Percentiles rank a stretch among this genome's conserved stretches.
These are phyloP conservation scores for Thalassarche chlororhynchos DNA, from an alignment of 2,113 vertebrate species.

Conservation along the genomic window DNA sequence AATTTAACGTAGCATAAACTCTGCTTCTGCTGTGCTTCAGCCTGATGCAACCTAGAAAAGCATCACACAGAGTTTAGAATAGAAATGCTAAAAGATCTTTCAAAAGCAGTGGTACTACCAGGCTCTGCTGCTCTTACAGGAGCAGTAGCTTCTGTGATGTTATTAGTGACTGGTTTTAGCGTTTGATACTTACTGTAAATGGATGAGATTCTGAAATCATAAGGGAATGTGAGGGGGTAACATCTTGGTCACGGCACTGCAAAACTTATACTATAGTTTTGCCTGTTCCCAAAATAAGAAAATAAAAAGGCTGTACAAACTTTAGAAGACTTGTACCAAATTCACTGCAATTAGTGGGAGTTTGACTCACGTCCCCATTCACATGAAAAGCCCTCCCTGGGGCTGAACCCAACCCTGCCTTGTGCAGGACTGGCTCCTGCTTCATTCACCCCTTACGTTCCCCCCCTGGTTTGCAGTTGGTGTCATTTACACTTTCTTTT, in stretches of 20 bases:
- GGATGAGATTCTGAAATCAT: not conserved
- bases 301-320: not conserved
- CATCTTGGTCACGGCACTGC: not conserved
- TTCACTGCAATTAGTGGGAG: not conserved
- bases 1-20: not conserved
- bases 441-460: fast-evolving
- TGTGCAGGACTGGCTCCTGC: not conserved
- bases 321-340: not conserved
- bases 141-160: not conserved
- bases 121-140: not conserved
- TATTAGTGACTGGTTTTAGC: not conserved
- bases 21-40: not conserved
- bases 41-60: not conserved
- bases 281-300: not conserved
- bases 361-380: fast-evolving
- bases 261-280: not conserved
- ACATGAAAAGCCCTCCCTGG: not conserved
- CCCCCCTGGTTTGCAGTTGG: fast-evolving
- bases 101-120: not conserved
- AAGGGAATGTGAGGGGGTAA: not conserved
- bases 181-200: not conserved
- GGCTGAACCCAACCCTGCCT: not conserved
- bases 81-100: not conserved
- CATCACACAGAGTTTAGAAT: not conserved
- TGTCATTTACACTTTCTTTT: not conserved